Evolutionary conservation across 2,888 invertebrate genomes (phyloP), one percentile per base, ranked within the genome.

Genomic region (Agrochola macilenta): DNA sequence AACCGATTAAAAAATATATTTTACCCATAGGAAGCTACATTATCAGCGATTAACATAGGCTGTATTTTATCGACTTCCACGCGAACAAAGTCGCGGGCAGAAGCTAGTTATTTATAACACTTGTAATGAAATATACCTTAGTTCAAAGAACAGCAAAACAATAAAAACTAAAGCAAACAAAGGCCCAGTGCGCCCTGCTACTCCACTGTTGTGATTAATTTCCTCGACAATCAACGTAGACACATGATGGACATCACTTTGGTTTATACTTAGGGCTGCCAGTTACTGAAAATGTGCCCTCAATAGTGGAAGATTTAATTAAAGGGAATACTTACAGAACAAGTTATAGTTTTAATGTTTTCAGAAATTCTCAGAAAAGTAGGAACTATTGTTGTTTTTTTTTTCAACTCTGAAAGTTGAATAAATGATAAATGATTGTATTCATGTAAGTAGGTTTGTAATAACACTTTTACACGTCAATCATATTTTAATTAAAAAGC

Each of bases 161-260:
- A 80, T 74, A 81, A 64, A 61, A 64, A 63, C 26, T 35, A 57
- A 79, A 81, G 57, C 57, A 80, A 76, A 79, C 81, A 81, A 83
- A 86, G 82, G 84, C 83, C 72, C 82, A 73, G 70, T 79, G 84
- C 83, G 74, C 87, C 74, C 78, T 84, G 84, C 78, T 83, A 81
- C 87, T 89, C 69, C 57, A 65, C 79, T 85, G 87, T 84, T 90
- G 93, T 94, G 94, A 94, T 94, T 94, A 94, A 94, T 94, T 91
- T 91, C 89, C 89, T 89, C 89, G 78, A 88, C 91, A 92, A 94
- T 93, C 93, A 89, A 85, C 86, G 86, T 86, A 89, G 94, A 94
- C 94, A 91, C 89, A 90, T 93, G 94, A 94, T 89, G 91, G 94
- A 93, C 94, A 88, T 89, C 85, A 85, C 90, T 89, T 89, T 89